These are phyloP conservation scores for Aphidius colemani DNA, from an alignment of 2,888 invertebrate species.

Conservation along the genomic window DNA sequence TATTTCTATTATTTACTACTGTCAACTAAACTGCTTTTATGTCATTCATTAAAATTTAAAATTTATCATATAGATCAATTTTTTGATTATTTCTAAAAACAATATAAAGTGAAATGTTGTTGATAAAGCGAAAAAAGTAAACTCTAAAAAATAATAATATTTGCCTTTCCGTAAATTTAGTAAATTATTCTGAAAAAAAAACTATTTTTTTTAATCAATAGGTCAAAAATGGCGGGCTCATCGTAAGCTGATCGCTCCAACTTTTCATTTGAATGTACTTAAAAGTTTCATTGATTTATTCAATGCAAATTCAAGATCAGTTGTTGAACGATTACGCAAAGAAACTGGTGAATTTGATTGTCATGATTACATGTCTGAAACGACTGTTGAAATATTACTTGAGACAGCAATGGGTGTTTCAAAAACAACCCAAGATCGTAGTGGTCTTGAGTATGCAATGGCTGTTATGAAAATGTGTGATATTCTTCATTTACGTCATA, in stretches of 20 bases:
- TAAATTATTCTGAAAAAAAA: not conserved
- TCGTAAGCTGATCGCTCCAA: slow-evolving; percentile 84
- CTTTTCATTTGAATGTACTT: slow-evolving; percentile 85
- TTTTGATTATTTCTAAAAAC: no score
- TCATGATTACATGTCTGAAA: slow-evolving; percentile 84
- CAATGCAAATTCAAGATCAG: slow-evolving; percentile 79
- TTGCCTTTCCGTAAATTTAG: not conserved
- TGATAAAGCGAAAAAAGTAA: slow-evolving; percentile 42
- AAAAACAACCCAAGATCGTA: slow-evolving; percentile 79
- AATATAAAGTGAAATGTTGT: slow-evolving; percentile 37
- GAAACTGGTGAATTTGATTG: slow-evolving; percentile 73
- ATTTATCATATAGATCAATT: no score
- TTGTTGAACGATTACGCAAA: slow-evolving; percentile 74
- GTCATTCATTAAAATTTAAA: no score
- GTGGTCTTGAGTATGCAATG: slow-evolving; percentile 83
- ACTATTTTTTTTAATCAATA: slow-evolving; percentile 47
- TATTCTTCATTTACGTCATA: slow-evolving; percentile 81
- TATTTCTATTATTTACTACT: no score
- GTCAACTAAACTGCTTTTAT: no score
- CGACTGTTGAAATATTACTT: slow-evolving; percentile 80
- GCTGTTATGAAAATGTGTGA: slow-evolving; percentile 91
- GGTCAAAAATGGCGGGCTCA: slow-evolving; percentile 86
- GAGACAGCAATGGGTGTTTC: slow-evolving; percentile 91
- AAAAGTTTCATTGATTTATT: slow-evolving; percentile 86
- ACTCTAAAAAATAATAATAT: slow-evolving; percentile 5